These are phyloP conservation scores for Paramuricea clavata DNA, from an alignment of 92 coral and sea anemone species.

Conservation along the genomic window DNA sequence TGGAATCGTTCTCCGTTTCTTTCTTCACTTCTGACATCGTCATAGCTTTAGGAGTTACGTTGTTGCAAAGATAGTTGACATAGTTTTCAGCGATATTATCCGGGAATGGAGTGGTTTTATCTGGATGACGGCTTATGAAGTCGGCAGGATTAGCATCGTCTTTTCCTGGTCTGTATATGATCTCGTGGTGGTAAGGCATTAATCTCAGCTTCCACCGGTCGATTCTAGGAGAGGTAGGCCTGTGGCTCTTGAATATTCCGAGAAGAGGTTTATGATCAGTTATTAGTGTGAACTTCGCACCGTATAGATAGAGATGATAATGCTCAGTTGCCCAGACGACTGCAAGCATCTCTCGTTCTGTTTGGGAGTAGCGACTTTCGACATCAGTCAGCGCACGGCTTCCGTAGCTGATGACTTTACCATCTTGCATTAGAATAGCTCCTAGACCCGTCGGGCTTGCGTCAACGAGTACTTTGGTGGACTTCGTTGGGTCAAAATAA, in stretches of 20 bases:
- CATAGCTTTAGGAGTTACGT: slow-evolving; percentile 60
- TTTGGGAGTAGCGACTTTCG: slow-evolving; percentile 55
- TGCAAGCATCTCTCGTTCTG: slow-evolving; percentile 55
- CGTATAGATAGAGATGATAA: slow-evolving; percentile 59
- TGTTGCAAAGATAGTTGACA: slow-evolving; percentile 47
- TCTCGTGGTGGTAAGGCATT: slow-evolving; percentile 66
- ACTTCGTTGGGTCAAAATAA: too few relatives aligned
- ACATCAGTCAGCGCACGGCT: slow-evolving; percentile 51
- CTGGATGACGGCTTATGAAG: slow-evolving; percentile 64
- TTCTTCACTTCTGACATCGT: slow-evolving; percentile 52
- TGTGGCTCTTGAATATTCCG: slow-evolving; percentile 62
- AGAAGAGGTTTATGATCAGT: slow-evolving; percentile 73
- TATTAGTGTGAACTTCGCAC: slow-evolving; percentile 59
- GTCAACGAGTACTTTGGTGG: too few relatives aligned
- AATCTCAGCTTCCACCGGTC: slow-evolving; percentile 76
- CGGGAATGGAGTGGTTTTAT: neutral
- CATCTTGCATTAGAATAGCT: slow-evolving; percentile 51
- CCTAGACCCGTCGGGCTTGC: slow-evolving; percentile 60
- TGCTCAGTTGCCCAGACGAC: slow-evolving; percentile 58
- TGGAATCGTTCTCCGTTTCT: too few relatives aligned
- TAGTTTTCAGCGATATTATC: slow-evolving; percentile 53
- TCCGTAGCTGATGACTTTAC: slow-evolving; percentile 47
- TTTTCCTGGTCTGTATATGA: slow-evolving; percentile 67
- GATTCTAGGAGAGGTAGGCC: slow-evolving; percentile 60
- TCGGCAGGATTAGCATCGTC: slow-evolving; percentile 74